These are phyloP conservation scores for Coryphaenoides rupestris DNA, from an alignment of 2,113 vertebrate species.

Conservation along the genomic window DNA sequence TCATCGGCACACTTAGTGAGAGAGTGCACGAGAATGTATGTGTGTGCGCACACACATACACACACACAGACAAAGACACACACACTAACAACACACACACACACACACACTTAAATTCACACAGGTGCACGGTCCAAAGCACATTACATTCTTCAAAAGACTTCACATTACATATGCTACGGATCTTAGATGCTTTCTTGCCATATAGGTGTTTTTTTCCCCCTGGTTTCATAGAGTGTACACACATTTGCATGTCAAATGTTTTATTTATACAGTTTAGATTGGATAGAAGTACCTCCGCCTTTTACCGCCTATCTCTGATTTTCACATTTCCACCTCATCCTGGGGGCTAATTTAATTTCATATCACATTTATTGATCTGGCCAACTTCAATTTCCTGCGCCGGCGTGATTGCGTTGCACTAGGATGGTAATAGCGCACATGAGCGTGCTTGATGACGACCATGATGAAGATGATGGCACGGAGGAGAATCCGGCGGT, in stretches of 20 bases:
- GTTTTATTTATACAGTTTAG: constrained; percentile 31
- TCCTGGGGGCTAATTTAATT: constrained; percentile 56
- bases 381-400: constrained; percentile 60
- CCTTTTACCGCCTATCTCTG: constrained; percentile 35
- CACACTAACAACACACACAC: background rate
- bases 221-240: constrained; percentile 3
- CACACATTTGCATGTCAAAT: background rate
- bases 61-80: background rate
- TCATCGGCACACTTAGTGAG: constrained; percentile 22
- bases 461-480: constrained; percentile 39
- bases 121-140: constrained; percentile 7
- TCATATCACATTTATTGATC: constrained; percentile 64
- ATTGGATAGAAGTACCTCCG: constrained; percentile 20
- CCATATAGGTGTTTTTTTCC: constrained; percentile 23
- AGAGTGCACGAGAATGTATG: constrained; percentile 1
- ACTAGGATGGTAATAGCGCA: constrained; percentile 43
- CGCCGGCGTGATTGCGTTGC: constrained; percentile 23
- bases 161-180: constrained; percentile 13
- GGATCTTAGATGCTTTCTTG: constrained; percentile 24
- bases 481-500: constrained; percentile 50
- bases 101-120: constrained; percentile 23
- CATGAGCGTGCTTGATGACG: constrained; percentile 36
- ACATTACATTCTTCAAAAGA: background rate
- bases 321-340: constrained; percentile 51
- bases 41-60: background rate